Conservation (phyloP, 1,140 invertebrate genomes). For the Ericerus pela region DNA sequence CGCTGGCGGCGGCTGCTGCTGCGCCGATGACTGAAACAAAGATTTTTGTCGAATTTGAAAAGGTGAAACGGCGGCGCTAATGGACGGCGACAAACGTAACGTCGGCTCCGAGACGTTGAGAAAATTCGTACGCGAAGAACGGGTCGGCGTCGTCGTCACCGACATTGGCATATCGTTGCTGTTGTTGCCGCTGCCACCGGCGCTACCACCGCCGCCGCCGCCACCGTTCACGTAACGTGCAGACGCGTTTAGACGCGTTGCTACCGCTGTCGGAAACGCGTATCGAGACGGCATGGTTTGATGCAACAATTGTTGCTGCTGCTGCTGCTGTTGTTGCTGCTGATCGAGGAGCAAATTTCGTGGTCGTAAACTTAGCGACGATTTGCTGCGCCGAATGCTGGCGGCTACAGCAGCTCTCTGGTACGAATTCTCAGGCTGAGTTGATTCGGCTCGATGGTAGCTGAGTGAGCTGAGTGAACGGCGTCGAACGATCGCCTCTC, state of each 20-base stretch:
- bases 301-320: not conserved
- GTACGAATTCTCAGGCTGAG: not conserved
- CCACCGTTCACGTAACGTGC: too few species aligned
- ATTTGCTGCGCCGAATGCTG: not conserved
- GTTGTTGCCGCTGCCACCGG: too few species aligned
- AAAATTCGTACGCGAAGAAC: not conserved
- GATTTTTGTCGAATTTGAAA: slow-evolving; percentile 7
- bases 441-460: not conserved
- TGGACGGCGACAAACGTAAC: not conserved
- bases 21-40: too few species aligned
- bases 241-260: too few species aligned
- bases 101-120: not conserved
- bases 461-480: not conserved
- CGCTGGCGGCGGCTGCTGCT: too few species aligned
- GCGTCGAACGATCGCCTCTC: not conserved
- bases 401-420: not conserved
- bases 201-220: too few species aligned
- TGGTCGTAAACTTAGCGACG: not conserved
- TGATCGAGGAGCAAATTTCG: not conserved
- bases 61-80: not conserved
- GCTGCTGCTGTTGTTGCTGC: not conserved
- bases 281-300: not conserved
- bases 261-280: too few species aligned
- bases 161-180: too few species aligned
- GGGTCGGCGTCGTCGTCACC: too few species aligned